Conservation (phyloP, 2,888 invertebrate genomes). For the Drosophila hamatofila region DNA sequence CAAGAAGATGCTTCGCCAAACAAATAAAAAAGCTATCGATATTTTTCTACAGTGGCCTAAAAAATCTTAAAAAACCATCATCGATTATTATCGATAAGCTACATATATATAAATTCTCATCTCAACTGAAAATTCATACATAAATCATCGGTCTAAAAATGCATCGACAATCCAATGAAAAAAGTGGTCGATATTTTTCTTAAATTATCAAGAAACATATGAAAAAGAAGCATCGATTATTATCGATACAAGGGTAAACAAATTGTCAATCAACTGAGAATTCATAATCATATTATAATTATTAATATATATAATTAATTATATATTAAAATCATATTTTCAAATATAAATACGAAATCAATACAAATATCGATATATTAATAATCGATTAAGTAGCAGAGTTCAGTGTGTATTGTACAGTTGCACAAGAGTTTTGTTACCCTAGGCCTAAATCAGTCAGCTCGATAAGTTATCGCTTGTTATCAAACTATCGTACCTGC, state of each 20-base stretch:
- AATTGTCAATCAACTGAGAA: no score
- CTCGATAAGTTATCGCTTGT: conserved; percentile 33
- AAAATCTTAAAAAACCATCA: background rate
- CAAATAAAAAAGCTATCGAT: background rate
- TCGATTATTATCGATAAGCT: background rate
- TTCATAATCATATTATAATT: background rate
- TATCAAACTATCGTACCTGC: conserved; percentile 87
- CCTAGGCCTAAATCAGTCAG: background rate
- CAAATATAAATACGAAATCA: background rate
- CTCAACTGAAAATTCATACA: background rate
- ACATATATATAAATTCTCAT: background rate
- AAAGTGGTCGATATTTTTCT: no score
- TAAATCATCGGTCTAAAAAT: no score
- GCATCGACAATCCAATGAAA: no score
- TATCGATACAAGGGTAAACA: no score
- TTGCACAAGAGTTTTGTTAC: background rate
- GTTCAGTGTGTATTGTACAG: background rate
- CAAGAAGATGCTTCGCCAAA: background rate
- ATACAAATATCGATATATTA: background rate
- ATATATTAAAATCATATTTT: background rate
- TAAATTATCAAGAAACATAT: no score
- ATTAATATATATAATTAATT: no score
- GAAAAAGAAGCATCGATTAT: no score
- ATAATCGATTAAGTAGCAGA: background rate
- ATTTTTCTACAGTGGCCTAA: background rate